Evolutionary conservation across 2,797 vertebrate genomes (phyloP).

Genomic region (Pantherophis alleghaniensis): DNA sequence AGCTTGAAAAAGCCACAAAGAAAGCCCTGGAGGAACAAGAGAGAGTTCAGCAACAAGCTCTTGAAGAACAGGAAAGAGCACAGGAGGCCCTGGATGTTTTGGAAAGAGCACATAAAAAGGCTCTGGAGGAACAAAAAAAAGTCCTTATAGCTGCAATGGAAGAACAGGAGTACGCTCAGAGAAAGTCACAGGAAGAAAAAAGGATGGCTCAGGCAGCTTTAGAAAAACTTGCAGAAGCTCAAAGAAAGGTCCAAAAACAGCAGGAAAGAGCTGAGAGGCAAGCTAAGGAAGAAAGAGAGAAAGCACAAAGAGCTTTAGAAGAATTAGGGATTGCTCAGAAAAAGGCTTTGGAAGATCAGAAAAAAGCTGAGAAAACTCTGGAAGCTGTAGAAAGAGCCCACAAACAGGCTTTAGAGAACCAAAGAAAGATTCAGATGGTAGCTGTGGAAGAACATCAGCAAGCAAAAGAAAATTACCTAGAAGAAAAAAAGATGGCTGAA

Average conservation of each 20-base stretch:
- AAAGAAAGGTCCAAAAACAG: background rate
- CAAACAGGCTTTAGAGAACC: background rate
- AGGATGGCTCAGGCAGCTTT: background rate
- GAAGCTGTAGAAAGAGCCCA: conserved; percentile 8
- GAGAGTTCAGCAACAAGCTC: background rate
- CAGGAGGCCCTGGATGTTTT: background rate
- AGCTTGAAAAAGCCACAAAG: background rate
- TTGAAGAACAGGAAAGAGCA: conserved; percentile 4
- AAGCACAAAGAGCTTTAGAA: background rate
- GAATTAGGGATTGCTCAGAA: background rate
- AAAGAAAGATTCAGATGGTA: conserved; percentile 1
- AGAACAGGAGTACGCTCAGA: background rate
- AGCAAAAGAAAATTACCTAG: background rate
- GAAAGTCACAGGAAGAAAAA: conserved; percentile 7
- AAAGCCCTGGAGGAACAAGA: conserved; percentile 10
- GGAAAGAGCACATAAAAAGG: conserved; percentile 12
- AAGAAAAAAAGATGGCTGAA: conserved; percentile 7
- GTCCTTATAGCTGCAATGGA: background rate
- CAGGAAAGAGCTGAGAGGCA: background rate
- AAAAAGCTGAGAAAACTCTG: background rate
- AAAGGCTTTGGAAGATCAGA: background rate
- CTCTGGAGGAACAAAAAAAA: conserved; percentile 2
- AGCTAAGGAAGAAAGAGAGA: background rate
- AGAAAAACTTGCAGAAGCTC: background rate
- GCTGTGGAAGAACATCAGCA: conserved; percentile 17